Conservation (phyloP, 2,113 vertebrate genomes). For the Aptenodytes forsteri region DNA sequence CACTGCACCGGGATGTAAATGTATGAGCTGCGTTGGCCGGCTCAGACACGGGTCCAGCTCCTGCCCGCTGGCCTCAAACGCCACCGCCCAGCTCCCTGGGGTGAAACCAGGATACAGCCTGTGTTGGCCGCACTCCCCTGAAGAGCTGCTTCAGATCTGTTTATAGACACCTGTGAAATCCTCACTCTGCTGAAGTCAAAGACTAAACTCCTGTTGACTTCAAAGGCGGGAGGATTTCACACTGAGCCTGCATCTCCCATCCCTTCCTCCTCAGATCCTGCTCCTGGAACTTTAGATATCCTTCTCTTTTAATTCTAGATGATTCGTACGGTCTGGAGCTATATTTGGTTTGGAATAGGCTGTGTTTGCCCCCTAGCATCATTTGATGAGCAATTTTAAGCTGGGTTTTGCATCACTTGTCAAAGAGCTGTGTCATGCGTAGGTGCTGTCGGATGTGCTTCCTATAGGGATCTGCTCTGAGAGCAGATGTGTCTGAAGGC, state of each 20-base stretch:
- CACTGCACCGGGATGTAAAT: accelerated
- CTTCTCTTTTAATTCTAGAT: neutral
- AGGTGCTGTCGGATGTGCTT: neutral
- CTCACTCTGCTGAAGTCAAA: neutral
- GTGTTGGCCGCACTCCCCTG: neutral
- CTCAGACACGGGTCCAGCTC: accelerated
- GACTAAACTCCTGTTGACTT: neutral
- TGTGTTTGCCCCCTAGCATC: neutral
- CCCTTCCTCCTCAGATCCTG: neutral
- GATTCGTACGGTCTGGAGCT: conserved; percentile 19
- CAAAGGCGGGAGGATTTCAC: neutral
- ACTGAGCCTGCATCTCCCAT: neutral
- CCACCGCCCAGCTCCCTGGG: neutral
- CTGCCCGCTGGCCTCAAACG: neutral
- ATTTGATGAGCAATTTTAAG: neutral
- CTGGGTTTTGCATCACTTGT: neutral
- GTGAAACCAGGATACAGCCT: neutral
- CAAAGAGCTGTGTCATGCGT: neutral
- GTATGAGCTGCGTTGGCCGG: neutral
- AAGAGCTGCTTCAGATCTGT: neutral
- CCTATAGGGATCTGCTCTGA: neutral
- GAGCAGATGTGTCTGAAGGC: neutral
- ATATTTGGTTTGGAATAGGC: conserved; percentile 6
- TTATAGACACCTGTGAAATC: conserved; percentile 5
- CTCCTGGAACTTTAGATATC: neutral